These are phyloP conservation scores for Trichomalopsis sarcophagae DNA, from an alignment of 1,140 invertebrate genomes.

Conservation along the genomic window DNA sequence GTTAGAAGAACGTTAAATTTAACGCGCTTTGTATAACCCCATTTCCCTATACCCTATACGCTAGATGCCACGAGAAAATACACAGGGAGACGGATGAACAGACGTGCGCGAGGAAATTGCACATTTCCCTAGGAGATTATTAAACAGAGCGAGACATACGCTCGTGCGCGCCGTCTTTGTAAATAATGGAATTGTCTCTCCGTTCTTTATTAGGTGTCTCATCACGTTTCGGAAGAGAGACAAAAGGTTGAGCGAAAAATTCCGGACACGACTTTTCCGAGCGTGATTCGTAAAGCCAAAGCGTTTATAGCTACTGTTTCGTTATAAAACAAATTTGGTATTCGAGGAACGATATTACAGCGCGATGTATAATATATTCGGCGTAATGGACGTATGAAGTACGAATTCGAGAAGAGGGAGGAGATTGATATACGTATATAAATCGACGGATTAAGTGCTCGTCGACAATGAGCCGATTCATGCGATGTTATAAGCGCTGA, in stretches of 20 bases:
- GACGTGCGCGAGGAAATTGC: too few relatives aligned
- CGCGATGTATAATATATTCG: background rate
- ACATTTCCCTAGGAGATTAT: slow-evolving; percentile 3
- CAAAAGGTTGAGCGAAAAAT: background rate
- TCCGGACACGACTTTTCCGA: background rate
- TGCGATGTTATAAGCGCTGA: too few relatives aligned
- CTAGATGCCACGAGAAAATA: too few relatives aligned
- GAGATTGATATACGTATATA: too few relatives aligned
- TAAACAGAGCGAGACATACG: background rate
- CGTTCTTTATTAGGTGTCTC: background rate
- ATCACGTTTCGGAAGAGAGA: background rate
- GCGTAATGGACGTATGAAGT: background rate
- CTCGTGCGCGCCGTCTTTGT: background rate
- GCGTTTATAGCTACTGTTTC: background rate
- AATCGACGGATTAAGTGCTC: too few relatives aligned
- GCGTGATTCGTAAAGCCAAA: background rate
- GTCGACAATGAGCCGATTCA: too few relatives aligned
- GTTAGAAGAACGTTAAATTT: background rate
- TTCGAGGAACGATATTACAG: background rate
- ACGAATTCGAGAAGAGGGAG: too few relatives aligned
- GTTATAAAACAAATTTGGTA: background rate
- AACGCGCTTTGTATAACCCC: background rate
- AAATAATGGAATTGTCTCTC: background rate
- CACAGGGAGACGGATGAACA: too few relatives aligned
- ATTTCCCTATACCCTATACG: background rate